A percentile compares a stretch with the other conserved stretches of the same genome.
phyloP scores from a whole-genome alignment of 2,888 invertebrate genomes.

The Baronia brevicornis region DNA sequence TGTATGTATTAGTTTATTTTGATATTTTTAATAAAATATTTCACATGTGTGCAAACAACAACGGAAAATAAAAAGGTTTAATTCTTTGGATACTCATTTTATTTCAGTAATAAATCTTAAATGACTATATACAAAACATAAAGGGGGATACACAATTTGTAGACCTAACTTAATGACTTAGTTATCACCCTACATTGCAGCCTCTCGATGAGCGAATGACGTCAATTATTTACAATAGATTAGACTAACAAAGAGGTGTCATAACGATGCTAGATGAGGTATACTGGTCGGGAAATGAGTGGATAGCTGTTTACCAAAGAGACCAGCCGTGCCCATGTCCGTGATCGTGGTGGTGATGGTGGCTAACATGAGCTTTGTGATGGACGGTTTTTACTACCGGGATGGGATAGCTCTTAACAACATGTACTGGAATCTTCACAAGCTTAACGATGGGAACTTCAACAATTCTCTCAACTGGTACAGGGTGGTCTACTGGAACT shows the following conservation, averaged over 20 bases:
- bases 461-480: slow-evolving; percentile 66
- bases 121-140: slow-evolving; percentile 64
- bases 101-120: slow-evolving; percentile 50
- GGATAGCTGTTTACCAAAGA: slow-evolving; percentile 26
- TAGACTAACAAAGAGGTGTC: slow-evolving; percentile 42
- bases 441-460: slow-evolving; percentile 73
- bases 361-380: slow-evolving; percentile 47
- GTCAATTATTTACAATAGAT: slow-evolving; percentile 60
- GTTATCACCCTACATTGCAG: slow-evolving; percentile 72
- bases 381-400: slow-evolving; percentile 63
- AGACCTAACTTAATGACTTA: slow-evolving; percentile 71
- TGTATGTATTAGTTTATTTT: no score
- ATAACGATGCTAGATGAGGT: slow-evolving; percentile 25
- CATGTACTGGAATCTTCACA: slow-evolving; percentile 59
- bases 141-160: slow-evolving; percentile 38
- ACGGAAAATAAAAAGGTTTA: slow-evolving; percentile 31
- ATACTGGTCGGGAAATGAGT: slow-evolving; percentile 12
- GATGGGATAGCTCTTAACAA: slow-evolving; percentile 60
- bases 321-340: slow-evolving; percentile 26
- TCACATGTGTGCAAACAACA: no score
- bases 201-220: slow-evolving; percentile 67
- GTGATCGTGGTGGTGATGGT: slow-evolving; percentile 30
- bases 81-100: slow-evolving; percentile 59
- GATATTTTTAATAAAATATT: no score
- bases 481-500: slow-evolving; percentile 72